Evolutionary conservation across 2,888 invertebrate genomes (phyloP).

Genomic region (Cantharis lateralis): DNA sequence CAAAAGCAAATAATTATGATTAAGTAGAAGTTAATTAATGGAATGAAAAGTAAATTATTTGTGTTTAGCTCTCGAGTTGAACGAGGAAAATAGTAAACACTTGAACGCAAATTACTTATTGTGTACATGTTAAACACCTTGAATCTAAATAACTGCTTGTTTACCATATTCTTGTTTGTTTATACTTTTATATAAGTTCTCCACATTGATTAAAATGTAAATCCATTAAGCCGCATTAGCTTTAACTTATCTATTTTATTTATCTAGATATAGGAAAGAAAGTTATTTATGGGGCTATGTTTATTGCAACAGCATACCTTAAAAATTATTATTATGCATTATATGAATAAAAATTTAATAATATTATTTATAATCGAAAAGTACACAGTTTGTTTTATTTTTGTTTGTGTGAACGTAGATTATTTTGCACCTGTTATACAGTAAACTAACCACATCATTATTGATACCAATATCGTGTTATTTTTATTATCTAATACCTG

Average conservation of each 20-base stretch:
- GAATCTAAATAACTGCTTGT: background rate
- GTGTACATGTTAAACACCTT: background rate
- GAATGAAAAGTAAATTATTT: background rate
- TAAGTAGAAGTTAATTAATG: background rate
- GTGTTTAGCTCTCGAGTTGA: background rate
- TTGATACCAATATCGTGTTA: background rate
- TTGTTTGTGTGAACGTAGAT: background rate
- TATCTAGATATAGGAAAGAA: background rate
- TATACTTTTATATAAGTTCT: background rate
- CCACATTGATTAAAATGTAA: background rate
- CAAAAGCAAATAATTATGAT: too few species aligned
- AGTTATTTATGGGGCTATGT: background rate
- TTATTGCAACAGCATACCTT: background rate
- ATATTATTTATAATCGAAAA: background rate
- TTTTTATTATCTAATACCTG: background rate
- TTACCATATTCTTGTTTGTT: background rate
- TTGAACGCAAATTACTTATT: background rate
- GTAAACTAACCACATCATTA: background rate
- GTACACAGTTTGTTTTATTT: background rate
- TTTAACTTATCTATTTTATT: background rate
- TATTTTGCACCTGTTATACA: slow-evolving; percentile 6
- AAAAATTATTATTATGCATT: background rate
- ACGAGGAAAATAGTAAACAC: background rate
- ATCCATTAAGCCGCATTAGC: background rate
- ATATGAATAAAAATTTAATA: background rate